A percentile compares a stretch with the other conserved stretches of the same genome.
phyloP scores from a whole-genome alignment of 2,113 vertebrate genomes.

The Ciconia boyciana region DNA sequence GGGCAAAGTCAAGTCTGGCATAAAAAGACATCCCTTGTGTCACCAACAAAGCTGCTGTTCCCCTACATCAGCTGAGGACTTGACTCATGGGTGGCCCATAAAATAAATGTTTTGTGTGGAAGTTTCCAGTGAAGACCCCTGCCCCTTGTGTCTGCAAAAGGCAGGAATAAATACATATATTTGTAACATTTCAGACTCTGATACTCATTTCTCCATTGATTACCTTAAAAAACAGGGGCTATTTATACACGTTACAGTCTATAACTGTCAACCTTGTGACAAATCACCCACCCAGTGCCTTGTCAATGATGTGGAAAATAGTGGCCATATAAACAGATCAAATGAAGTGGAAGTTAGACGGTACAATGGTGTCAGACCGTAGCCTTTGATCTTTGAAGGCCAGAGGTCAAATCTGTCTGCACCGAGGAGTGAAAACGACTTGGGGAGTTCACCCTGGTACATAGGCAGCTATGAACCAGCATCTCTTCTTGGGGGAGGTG shows the following conservation, averaged over 20 bases:
- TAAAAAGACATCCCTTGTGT: neutral
- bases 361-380: neutral
- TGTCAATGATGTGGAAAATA: conserved; percentile 58
- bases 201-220: conserved; percentile 34
- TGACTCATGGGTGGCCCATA: neutral
- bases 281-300: conserved; percentile 14
- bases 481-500: neutral
- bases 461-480: neutral
- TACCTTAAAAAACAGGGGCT: conserved; percentile 4
- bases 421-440: neutral
- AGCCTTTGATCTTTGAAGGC: conserved; percentile 4
- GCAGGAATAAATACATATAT: neutral
- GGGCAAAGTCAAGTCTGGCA: neutral
- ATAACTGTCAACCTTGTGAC: conserved; percentile 38
- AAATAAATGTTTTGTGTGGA: neutral
- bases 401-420: conserved; percentile 16
- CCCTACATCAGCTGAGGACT: neutral
- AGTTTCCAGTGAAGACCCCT: neutral
- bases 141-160: neutral
- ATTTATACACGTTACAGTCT: conserved; percentile 12
- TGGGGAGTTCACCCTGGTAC: neutral
- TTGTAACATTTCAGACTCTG: neutral
- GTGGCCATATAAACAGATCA: conserved; percentile 34
- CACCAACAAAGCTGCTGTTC: neutral
- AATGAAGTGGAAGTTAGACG: conserved; percentile 12